These are phyloP conservation scores for Agrilus planipennis DNA, from an alignment of 1,140 invertebrate species.

Conservation along the genomic window DNA sequence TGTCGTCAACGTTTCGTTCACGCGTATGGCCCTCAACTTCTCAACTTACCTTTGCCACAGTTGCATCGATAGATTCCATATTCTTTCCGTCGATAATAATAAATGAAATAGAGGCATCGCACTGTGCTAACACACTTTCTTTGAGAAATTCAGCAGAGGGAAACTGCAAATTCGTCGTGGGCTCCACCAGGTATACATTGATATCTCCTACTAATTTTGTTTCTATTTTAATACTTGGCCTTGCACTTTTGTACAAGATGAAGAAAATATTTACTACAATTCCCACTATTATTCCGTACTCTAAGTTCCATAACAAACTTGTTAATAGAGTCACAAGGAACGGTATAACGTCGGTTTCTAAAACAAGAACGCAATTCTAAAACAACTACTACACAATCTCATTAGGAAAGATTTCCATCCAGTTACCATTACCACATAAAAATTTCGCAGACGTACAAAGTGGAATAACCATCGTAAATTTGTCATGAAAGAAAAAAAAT, in stretches of 20 bases:
- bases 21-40: no score
- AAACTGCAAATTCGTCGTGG: constrained; percentile 51
- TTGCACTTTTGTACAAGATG: constrained; percentile 52
- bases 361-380: no score
- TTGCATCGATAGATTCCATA: constrained; percentile 47
- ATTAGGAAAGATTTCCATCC: no score
- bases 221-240: constrained; percentile 41
- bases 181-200: constrained; percentile 39
- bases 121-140: constrained; percentile 35
- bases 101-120: constrained; percentile 18
- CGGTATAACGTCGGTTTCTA: constrained; percentile 54
- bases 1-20: no score
- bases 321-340: constrained; percentile 48
- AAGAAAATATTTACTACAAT: constrained; percentile 52
- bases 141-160: constrained; percentile 55
- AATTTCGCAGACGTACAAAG: no score
- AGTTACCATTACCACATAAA: no score
- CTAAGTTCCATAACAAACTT: constrained; percentile 50
- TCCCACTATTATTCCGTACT: constrained; percentile 62
- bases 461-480: no score
- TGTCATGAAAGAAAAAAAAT: no score
- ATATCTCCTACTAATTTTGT: constrained; percentile 21
- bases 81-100: constrained; percentile 51
- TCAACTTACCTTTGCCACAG: constrained; percentile 45
- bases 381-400: no score